These are phyloP conservation scores for Pemphredon lugubris DNA, from an alignment of 2,888 invertebrate species.

Conservation along the genomic window DNA sequence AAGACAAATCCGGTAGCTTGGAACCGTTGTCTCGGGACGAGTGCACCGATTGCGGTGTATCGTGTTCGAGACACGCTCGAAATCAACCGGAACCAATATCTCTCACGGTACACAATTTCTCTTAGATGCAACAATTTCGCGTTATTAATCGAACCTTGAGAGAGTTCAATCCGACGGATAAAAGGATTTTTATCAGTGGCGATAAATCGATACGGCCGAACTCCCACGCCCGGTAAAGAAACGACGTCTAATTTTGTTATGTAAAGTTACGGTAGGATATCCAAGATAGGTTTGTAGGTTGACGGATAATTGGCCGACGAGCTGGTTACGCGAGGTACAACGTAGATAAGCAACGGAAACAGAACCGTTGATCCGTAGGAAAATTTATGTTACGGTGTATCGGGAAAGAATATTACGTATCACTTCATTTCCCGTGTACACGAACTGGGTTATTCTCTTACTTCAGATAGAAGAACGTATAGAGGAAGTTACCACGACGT, in stretches of 20 bases:
- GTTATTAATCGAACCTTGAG: not conserved
- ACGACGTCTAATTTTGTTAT: no score
- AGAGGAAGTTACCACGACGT: slow-evolving; percentile 80
- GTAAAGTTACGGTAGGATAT: no score
- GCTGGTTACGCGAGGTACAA: not conserved
- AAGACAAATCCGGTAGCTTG: slow-evolving; percentile 72
- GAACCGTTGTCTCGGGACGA: slow-evolving; percentile 76
- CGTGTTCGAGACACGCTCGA: slow-evolving; percentile 59
- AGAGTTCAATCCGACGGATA: not conserved
- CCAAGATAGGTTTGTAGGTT: no score
- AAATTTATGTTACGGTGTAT: not conserved
- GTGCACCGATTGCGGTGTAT: slow-evolving; percentile 74
- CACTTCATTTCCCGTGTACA: no score
- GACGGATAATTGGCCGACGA: slow-evolving; percentile 16
- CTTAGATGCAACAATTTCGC: no score
- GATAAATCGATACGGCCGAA: no score
- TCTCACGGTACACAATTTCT: slow-evolving; percentile 74
- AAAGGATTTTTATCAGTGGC: no score
- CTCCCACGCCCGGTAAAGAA: no score
- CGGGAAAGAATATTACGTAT: not conserved
- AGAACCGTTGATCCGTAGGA: slow-evolving; percentile 9
- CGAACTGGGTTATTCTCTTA: not conserved
- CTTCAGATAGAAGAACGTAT: slow-evolving; percentile 81
- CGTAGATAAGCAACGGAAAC: slow-evolving; percentile 11
- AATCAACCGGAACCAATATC: slow-evolving; percentile 74